Evolutionary conservation across 1,140 invertebrate genomes (phyloP).

Genomic region (Drosophila ogumai): DNA sequence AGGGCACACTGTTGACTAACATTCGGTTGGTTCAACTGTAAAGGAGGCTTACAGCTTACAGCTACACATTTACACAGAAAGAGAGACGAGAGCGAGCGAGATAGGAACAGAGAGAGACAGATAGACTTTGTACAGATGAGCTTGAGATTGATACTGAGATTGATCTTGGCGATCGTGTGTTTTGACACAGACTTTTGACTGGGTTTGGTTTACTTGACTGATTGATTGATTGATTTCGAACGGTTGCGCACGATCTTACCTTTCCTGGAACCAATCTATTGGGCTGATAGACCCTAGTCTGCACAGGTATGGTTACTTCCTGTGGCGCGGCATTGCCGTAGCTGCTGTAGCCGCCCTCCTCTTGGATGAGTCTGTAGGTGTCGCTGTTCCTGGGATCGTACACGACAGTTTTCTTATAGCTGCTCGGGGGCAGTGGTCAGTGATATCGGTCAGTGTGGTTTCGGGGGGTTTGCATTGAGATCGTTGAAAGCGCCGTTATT

Average conservation of each 20-base stretch:
- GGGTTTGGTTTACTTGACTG: slow-evolving; percentile 42
- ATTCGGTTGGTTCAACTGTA: slow-evolving; percentile 55
- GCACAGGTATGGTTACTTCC: slow-evolving; percentile 88
- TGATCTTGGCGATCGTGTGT: slow-evolving; percentile 33
- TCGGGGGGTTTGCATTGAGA: slow-evolving; percentile 61
- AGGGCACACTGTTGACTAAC: slow-evolving; percentile 57
- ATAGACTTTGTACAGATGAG: slow-evolving; percentile 53
- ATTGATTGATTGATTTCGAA: slow-evolving; percentile 47
- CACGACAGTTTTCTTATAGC: slow-evolving; percentile 89
- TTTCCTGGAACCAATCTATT: slow-evolving; percentile 86
- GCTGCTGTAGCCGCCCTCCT: slow-evolving; percentile 87
- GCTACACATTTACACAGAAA: slow-evolving; percentile 45
- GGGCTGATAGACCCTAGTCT: slow-evolving; percentile 90
- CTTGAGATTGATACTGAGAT: slow-evolving; percentile 20
- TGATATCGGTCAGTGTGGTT: slow-evolving; percentile 35
- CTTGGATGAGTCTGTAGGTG: slow-evolving; percentile 93
- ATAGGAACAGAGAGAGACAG: slow-evolving; percentile 40
- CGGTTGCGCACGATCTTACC: slow-evolving; percentile 84
- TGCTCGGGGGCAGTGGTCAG: slow-evolving; percentile 57
- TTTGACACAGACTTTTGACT: slow-evolving; percentile 56
- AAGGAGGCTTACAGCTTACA: slow-evolving; percentile 15
- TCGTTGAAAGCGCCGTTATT: slow-evolving; percentile 79
- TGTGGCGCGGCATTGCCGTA: slow-evolving; percentile 86
- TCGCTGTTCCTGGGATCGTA: slow-evolving; percentile 94
- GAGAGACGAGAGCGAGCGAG: slow-evolving; percentile 46